Conservation (phyloP, 2,113 vertebrate genomes). For the Acrocephalus kingi region DNA sequence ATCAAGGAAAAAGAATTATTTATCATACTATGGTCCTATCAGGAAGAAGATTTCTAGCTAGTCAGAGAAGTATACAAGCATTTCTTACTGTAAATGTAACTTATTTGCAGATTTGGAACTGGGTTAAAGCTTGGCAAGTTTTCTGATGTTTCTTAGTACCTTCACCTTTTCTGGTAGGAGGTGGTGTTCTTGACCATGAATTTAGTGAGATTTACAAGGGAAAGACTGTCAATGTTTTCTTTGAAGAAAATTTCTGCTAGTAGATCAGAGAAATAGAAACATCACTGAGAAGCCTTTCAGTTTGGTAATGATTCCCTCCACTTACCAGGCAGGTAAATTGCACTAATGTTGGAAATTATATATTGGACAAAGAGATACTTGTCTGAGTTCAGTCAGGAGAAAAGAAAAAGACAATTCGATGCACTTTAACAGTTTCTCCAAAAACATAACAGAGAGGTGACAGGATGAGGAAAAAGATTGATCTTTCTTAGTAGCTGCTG, state of each 20-base stretch:
- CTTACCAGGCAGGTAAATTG: not conserved
- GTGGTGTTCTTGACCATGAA: not conserved
- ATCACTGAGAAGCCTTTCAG: not conserved
- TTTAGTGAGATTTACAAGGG: not conserved
- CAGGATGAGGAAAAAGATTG: not conserved
- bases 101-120: not conserved
- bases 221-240: not conserved
- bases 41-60: not conserved
- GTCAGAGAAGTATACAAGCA: not conserved
- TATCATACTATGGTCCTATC: not conserved
- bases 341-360: not conserved
- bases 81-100: not conserved
- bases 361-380: not conserved
- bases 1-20: not conserved
- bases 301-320: not conserved
- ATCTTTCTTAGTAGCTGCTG: not conserved
- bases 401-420: not conserved
- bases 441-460: not conserved
- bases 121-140: not conserved
- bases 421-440: not conserved
- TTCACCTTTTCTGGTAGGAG: not conserved
- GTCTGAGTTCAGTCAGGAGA: not conserved
- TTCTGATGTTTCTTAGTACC: not conserved
- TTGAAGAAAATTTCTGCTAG: not conserved
- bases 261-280: not conserved